Evolutionary conservation across 1,140 invertebrate species (phyloP).

Genomic region (Euura lappo): DNA sequence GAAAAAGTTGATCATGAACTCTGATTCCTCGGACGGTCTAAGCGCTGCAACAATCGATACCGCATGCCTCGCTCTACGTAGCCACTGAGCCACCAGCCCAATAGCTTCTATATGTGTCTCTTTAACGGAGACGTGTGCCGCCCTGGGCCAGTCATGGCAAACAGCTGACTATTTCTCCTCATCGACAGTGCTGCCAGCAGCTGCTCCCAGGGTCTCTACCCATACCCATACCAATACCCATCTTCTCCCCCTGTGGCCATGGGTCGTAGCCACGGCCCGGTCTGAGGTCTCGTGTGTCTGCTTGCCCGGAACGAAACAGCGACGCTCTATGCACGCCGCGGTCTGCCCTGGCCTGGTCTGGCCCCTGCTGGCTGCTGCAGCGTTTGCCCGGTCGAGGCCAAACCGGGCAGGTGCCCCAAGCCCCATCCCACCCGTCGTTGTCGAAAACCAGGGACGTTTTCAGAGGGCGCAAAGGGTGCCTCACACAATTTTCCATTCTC

Average conservation of each 20-base stretch:
- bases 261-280: too few relatives aligned
- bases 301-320: not conserved
- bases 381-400: not conserved
- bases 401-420: not conserved
- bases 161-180: conserved; percentile 6
- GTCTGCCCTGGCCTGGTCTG: not conserved
- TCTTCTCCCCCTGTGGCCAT: not conserved
- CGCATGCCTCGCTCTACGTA: not conserved
- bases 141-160: not conserved
- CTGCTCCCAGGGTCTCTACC: not conserved
- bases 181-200: not conserved
- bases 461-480: not conserved
- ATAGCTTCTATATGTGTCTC: not conserved
- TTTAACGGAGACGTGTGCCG: not conserved
- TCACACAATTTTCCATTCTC: not conserved
- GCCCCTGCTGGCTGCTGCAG: not conserved
- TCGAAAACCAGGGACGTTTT: not conserved
- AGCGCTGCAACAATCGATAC: not conserved
- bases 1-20: not conserved
- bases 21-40: not conserved
- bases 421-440: not conserved
- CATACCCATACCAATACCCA: not conserved
- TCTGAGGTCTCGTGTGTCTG: not conserved
- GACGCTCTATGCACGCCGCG: not conserved
- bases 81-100: not conserved